Evolutionary conservation across 2,888 invertebrate genomes (phyloP), one percentile per base, ranked within the genome.

Genomic region (Chaetoderma sp.): DNA sequence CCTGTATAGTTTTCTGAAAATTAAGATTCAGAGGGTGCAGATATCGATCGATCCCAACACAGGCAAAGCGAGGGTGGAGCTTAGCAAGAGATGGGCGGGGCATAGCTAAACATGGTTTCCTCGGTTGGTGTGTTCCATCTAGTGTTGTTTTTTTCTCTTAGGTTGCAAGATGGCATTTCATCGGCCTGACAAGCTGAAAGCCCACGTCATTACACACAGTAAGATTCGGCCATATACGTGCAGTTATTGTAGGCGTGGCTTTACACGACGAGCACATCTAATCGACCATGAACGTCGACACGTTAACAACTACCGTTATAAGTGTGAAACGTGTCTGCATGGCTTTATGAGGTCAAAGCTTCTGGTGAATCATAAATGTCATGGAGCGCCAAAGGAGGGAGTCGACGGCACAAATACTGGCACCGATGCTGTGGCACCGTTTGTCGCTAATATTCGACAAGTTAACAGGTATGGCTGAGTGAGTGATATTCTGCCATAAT

Each of bases 111-210:
- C n/a, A n/a, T n/a, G n/a, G n/a, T n/a, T n/a, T n/a, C n/a, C n/a
- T n/a, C n/a, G n/a, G n/a, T n/a, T n/a, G n/a, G n/a, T n/a, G n/a
- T n/a, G n/a, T n/a, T n/a, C n/a, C n/a, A n/a, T n/a, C n/a, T n/a
- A n/a, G n/a, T n/a, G n/a, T n/a, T n/a, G n/a, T n/a, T n/a, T n/a
- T n/a, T 52, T 39, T 27, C 13, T 69, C 68, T 21, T 67, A 85
- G 90, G 90, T 27, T 92, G 92, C 79, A 88, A 86, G 67, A 90
- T 90, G 80, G 91, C 91, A 78, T 92, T 92, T 73, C 90, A 89
- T 67, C 86, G 92, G 49, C 89, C 89, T 63, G 88, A 88, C 77
- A 88, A 88, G 74, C 78, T 92, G 30, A 91, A 91, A 77, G 88
- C 89, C 5, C 92, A 92, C 80, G 84, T 92, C 27, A 88, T 90